Base-by-base conservation (phyloP, 2,797 vertebrate genomes). In the Periophthalmus magnuspinnatus region DNA sequence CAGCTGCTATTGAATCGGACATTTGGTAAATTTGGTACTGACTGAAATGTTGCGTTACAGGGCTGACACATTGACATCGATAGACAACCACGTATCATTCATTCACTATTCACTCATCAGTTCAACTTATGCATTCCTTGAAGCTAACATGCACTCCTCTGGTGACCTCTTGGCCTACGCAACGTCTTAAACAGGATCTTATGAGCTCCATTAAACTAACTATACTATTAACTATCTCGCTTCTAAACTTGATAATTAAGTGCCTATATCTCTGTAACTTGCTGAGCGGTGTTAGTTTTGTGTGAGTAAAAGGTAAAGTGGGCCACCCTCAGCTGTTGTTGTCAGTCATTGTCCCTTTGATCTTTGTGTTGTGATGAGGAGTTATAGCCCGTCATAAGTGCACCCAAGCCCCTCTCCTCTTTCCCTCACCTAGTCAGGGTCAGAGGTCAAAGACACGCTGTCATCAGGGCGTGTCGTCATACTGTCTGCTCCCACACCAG, bases 341-440 rank as follows among this genome's bases (percentile, higher is more conserved):
- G 78, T 87, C 86, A 82, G 33, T 88, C 83, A 78, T 57, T 65
- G 56, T 72, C 69, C 74, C 74, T 84, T 79, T 86, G 77, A 84
- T 75, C 80, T 38, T 48, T 50, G 48, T n/a, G 79, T 50, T 21
- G 69, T 77, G 72, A 74, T 78, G 75, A 75, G 79, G 59, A 74
- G 78, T 77, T 80, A 71, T 72, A 74, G 65, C 77, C 76, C 34
- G 72, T 83, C 77, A 79, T 75, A 71, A 81, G 79, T 50, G 11
- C 81, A 79, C 76, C 70, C 72, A 59, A 47, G 11, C 45, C 2
- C 22, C 56, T 22, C 67, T 74, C 48, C n/a, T 63, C 24, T 68
- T 67, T 70, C 65, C 66, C 11, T 70, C 57, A 22, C 45, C 66
- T 50, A 22, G 55, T 66, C 55, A 11, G 24, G 71, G 69, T 73